Conservation (phyloP, 2,888 invertebrate genomes). For the Podabrus alpinus region DNA sequence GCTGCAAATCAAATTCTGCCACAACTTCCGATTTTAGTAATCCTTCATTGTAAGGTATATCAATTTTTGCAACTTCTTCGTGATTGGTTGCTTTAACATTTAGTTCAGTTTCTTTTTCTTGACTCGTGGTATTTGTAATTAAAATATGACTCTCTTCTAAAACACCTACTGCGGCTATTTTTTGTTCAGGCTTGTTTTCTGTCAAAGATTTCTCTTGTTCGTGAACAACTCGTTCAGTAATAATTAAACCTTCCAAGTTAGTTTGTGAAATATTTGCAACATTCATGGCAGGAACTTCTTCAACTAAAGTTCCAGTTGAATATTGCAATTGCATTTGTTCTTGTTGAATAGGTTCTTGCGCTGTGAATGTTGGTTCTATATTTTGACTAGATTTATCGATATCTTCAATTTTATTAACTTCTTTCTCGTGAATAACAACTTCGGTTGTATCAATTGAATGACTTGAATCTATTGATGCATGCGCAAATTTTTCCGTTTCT, state of each 20-base stretch:
- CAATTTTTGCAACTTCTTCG: conserved; percentile 42
- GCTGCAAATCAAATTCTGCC: conserved; percentile 38
- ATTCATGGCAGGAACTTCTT: conserved; percentile 54
- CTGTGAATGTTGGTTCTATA: conserved; percentile 50
- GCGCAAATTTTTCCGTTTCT: conserved; percentile 48
- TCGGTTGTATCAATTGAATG: conserved; percentile 49
- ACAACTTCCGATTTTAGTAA: conserved; percentile 40
- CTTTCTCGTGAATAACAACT: conserved; percentile 43
- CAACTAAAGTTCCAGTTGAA: conserved; percentile 47
- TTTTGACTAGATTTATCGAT: conserved; percentile 53
- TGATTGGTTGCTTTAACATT: conserved; percentile 39
- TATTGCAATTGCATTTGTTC: conserved; percentile 36
- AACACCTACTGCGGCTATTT: conserved; percentile 55
- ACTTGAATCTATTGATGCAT: conserved; percentile 40
- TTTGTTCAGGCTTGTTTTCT: conserved; percentile 46
- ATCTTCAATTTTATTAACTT: conserved; percentile 47
- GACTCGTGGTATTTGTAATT: conserved; percentile 51
- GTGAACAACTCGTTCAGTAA: conserved; percentile 56
- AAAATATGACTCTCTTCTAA: conserved; percentile 52
- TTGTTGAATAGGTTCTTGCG: conserved; percentile 38
- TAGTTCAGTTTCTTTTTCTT: conserved; percentile 49
- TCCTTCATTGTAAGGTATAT: conserved; percentile 47
- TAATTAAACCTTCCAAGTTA: conserved; percentile 53
- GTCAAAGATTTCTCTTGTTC: conserved; percentile 55
- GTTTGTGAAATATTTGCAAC: conserved; percentile 50